phyloP scores from a whole-genome alignment of 2,888 invertebrate species.

The Anagyrus pseudococci region DNA sequence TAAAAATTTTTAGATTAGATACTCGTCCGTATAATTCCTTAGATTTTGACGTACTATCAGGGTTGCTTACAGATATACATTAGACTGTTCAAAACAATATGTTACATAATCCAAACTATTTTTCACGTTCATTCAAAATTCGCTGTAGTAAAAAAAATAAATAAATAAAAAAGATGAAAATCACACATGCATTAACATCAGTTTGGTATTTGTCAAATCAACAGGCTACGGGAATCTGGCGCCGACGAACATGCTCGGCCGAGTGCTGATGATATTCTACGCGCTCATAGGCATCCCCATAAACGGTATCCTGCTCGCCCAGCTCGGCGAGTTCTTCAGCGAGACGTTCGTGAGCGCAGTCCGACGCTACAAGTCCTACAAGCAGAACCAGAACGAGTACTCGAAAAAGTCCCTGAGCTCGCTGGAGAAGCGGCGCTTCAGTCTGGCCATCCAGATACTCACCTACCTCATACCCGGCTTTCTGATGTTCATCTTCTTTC shows the following conservation, averaged over 20 bases:
- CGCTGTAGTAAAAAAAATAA: background rate
- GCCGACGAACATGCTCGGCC: slow-evolving; percentile 80
- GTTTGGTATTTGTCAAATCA: too few species aligned
- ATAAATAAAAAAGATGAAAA: background rate
- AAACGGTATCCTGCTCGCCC: slow-evolving; percentile 71
- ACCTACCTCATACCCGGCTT: slow-evolving; percentile 90
- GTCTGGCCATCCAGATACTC: slow-evolving; percentile 74
- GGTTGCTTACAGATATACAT: background rate
- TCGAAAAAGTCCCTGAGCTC: slow-evolving; percentile 48
- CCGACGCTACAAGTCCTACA: slow-evolving; percentile 78
- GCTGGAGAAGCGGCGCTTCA: slow-evolving; percentile 65
- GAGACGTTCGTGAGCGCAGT: slow-evolving; percentile 74
- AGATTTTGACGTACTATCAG: too few species aligned
- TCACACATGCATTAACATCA: too few species aligned
- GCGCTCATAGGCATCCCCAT: slow-evolving; percentile 86
- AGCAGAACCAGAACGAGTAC: slow-evolving; percentile 66
- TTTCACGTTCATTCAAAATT: too few species aligned
- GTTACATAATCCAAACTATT: background rate
- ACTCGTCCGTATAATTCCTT: too few species aligned
- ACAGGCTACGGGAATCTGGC: slow-evolving; percentile 92
- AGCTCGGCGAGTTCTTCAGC: slow-evolving; percentile 85
- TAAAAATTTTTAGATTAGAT: too few species aligned
- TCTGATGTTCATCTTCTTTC: slow-evolving; percentile 84
- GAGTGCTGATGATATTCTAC: slow-evolving; percentile 87
- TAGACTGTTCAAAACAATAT: background rate